Evolutionary conservation across 2,113 vertebrate species (phyloP).

Genomic region (Pelusios castaneus): DNA sequence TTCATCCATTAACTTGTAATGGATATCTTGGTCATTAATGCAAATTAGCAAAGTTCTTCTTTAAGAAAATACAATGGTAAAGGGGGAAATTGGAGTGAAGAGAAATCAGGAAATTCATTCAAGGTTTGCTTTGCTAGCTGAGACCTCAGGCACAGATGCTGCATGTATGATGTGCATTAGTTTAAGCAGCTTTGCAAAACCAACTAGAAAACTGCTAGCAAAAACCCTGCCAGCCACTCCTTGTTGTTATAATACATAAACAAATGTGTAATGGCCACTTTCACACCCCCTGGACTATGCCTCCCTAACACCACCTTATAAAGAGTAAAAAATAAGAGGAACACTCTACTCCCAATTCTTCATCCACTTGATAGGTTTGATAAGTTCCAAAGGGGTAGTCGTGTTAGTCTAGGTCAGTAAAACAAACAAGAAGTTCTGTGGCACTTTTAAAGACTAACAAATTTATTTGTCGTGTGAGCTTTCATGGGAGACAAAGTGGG

Average conservation of each 20-base stretch:
- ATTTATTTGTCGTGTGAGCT: too few species aligned
- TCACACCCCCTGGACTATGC: neutral
- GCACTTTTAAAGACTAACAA: too few species aligned
- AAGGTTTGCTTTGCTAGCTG: neutral
- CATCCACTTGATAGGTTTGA: neutral
- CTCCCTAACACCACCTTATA: neutral
- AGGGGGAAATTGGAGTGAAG: neutral
- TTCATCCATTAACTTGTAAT: slow-evolving; percentile 33
- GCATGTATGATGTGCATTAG: neutral
- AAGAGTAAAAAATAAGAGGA: neutral
- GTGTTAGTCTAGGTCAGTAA: too few species aligned
- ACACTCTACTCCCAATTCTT: neutral
- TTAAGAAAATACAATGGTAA: neutral
- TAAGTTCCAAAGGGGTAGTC: too few species aligned
- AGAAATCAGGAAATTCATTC: slow-evolving; percentile 18
- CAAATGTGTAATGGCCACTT: neutral
- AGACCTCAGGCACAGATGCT: neutral
- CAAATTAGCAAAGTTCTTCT: slow-evolving; percentile 18
- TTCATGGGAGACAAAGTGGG: too few species aligned
- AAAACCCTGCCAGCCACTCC: neutral
- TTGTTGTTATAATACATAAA: neutral
- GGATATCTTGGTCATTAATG: slow-evolving; percentile 8
- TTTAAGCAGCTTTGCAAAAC: neutral
- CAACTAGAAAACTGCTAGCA: neutral
- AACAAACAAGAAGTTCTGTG: too few species aligned